A percentile compares a stretch with the other conserved stretches of the same genome.
These are phyloP conservation scores for Scolopax rusticola DNA, from an alignment of 2,797 vertebrate species.

Conservation along the genomic window DNA sequence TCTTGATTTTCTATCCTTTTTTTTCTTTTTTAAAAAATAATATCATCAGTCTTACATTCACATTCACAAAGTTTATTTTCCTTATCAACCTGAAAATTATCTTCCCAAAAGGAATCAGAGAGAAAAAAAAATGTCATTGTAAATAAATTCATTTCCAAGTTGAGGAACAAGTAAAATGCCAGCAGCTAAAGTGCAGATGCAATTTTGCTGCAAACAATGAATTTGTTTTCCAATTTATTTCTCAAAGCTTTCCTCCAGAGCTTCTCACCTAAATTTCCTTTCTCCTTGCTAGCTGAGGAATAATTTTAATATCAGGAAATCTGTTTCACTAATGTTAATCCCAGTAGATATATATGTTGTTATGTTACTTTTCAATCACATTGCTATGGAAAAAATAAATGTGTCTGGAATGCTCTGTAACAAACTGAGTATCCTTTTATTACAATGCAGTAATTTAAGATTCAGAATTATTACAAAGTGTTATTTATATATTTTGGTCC, in stretches of 20 bases:
- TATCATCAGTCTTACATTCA: neutral
- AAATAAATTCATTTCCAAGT: neutral
- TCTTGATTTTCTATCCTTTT: neutral
- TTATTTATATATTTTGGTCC: neutral
- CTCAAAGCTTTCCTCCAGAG: neutral
- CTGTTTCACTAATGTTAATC: conserved; percentile 25
- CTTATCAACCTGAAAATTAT: neutral
- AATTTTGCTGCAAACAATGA: conserved; percentile 11
- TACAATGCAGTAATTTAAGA: neutral
- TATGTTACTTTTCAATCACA: neutral
- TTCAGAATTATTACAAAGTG: neutral
- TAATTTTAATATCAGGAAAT: conserved; percentile 15
- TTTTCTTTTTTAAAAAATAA: neutral
- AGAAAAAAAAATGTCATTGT: neutral
- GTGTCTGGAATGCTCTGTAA: neutral
- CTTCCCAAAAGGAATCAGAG: neutral
- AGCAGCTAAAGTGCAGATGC: neutral
- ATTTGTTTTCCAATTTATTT: conserved; percentile 30
- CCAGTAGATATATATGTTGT: neutral
- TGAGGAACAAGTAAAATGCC: neutral
- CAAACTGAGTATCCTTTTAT: neutral
- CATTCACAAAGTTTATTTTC: neutral
- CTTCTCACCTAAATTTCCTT: conserved; percentile 14
- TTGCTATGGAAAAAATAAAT: neutral
- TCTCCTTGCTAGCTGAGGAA: neutral